Conservation (phyloP, 1,140 invertebrate genomes). For the Meloidogyne chitwoodi region DNA sequence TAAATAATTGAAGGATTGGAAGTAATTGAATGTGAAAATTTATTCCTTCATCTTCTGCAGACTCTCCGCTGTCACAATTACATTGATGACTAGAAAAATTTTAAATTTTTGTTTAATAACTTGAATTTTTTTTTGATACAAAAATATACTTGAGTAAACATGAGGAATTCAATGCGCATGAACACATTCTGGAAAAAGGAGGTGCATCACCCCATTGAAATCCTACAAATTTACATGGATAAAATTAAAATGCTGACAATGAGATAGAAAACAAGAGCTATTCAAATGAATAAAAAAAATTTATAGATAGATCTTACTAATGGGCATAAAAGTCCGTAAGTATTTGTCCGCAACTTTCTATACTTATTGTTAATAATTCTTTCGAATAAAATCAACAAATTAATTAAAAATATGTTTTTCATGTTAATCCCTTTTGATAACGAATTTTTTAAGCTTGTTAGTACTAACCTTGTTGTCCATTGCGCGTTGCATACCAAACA, state of each 20-base stretch:
- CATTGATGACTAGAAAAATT: conserved; percentile 28
- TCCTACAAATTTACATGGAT: too few relatives aligned
- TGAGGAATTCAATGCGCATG: conserved; percentile 56
- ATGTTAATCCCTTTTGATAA: not conserved
- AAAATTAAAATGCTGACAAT: too few relatives aligned
- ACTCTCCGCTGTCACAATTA: conserved; percentile 55
- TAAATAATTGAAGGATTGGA: conserved; percentile 56
- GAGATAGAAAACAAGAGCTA: too few relatives aligned
- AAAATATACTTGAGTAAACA: conserved; percentile 41
- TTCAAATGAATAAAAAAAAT: too few relatives aligned
- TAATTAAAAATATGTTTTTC: not conserved
- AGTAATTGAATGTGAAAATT: conserved; percentile 53
- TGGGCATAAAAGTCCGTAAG: too few relatives aligned
- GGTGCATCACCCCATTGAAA: conserved; percentile 57
- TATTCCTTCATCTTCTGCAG: conserved; percentile 53
- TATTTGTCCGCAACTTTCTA: too few relatives aligned
- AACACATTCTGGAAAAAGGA: conserved; percentile 54
- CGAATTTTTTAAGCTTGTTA: not conserved
- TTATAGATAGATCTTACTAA: too few relatives aligned
- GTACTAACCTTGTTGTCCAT: conserved; percentile 48
- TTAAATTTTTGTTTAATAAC: not conserved
- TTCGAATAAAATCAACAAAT: not conserved
- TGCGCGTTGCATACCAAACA: conserved; percentile 56
- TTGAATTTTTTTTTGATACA: not conserved
- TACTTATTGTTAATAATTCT: too few relatives aligned